Evolutionary conservation across 2,888 invertebrate species (phyloP), one percentile per base, ranked within the genome.

Genomic region (Oxyteleia sp.): DNA sequence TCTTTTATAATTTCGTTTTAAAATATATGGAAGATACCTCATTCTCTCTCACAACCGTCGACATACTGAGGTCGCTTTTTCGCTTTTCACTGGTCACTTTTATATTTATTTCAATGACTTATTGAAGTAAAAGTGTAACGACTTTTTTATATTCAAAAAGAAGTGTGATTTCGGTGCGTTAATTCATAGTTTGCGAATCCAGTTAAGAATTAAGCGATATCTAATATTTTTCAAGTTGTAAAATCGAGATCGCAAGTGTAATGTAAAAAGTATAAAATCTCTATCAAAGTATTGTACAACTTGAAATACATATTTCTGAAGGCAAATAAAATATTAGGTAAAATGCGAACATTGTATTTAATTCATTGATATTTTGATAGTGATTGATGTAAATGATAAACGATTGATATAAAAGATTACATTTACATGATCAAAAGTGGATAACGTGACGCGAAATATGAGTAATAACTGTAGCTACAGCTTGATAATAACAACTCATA

Each of bases 401-500:
- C 18, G 41, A 59, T 49, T 68, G 53, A 57, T 47, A 57, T 45
- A 32, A 41, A 61, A 64, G 29, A 47, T 43, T 64, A 69, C 53
- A 64, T 64, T 45, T 71, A 59, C 38, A 41, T 18, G 15, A 61
- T 59, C 61, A 53, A 61, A 41, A 61, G 41, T 41, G 15, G 4
- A 38, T 59, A 47, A 41, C 38, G n/a, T 41, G 59, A 57, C 20
- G 32, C 47, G 11, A 38, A 71, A 35, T 59, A n/a, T 53, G 20
- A 38, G 63, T 45, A 47, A 69, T 41, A 45, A 69, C 38, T 49
- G 51, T 69, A 78, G 68, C 29, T 43, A 61, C 51, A 49, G 76
- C 61, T 76, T 76, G 59, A 76, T 68, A 68, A 76, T 76, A 74
- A 74, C 49, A 61, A 72, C 53, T 76, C 29, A 43, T 68, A 53